Evolutionary conservation across 2,888 invertebrate genomes (phyloP).

Genomic region (Pachydiplax longipennis): DNA sequence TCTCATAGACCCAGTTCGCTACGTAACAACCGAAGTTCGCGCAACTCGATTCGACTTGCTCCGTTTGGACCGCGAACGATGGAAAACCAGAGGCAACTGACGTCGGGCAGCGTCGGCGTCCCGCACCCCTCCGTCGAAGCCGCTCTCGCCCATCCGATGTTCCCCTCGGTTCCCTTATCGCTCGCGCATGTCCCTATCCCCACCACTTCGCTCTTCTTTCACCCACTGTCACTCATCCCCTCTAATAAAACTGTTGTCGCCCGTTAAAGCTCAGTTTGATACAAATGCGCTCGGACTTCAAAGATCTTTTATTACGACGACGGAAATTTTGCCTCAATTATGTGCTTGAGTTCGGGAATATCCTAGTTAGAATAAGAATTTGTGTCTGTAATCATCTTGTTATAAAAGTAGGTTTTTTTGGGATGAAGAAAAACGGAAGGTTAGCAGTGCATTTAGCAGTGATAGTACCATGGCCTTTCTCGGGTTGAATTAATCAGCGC

Average conservation of each 20-base stretch:
- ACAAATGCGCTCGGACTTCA: neutral
- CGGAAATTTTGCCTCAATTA: too few relatives aligned
- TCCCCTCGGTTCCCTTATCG: neutral
- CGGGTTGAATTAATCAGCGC: too few relatives aligned
- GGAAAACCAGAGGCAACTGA: neutral
- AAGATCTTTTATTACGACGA: too few relatives aligned
- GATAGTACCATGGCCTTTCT: too few relatives aligned
- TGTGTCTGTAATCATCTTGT: too few relatives aligned
- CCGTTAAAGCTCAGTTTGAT: neutral
- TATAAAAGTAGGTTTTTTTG: too few relatives aligned
- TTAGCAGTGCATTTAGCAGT: too few relatives aligned
- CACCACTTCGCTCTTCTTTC: neutral
- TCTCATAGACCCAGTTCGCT: neutral
- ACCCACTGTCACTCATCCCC: neutral
- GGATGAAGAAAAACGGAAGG: too few relatives aligned
- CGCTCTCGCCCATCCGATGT: neutral
- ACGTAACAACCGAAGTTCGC: neutral
- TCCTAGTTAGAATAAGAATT: too few relatives aligned
- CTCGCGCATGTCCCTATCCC: neutral
- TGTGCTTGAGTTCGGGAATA: too few relatives aligned
- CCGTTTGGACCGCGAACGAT: constrained; percentile 14
- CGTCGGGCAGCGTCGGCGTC: neutral
- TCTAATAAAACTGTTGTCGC: neutral
- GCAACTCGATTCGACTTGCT: neutral
- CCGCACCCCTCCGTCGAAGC: neutral